phyloP scores from a whole-genome alignment of 2,113 vertebrate species.

The Tachysurus vachellii region DNA sequence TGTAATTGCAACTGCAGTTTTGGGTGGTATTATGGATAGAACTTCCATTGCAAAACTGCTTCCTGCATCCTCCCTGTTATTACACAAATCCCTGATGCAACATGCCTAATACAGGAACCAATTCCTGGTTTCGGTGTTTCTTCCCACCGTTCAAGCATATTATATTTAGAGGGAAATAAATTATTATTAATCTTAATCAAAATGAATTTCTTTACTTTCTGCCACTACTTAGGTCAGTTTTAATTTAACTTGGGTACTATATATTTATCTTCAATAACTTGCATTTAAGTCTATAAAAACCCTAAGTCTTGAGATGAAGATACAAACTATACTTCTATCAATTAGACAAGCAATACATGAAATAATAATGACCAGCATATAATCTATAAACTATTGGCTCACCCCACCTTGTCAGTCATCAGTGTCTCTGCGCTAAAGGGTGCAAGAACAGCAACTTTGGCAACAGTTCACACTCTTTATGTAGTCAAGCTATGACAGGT shows the following conservation, averaged over 20 bases:
- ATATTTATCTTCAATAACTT: neutral
- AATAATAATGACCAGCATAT: slow-evolving; percentile 25
- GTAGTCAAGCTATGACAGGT: slow-evolving; percentile 26
- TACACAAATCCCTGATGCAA: slow-evolving; percentile 34
- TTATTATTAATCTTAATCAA: slow-evolving; percentile 21
- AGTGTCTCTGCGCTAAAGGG: neutral
- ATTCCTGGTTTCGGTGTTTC: slow-evolving; percentile 7
- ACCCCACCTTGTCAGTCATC: neutral
- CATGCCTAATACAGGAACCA: slow-evolving; percentile 20
- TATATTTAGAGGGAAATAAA: neutral
- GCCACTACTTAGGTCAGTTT: slow-evolving; percentile 5
- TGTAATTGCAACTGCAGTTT: slow-evolving; percentile 2
- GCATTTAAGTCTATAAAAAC: neutral
- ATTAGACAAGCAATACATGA: neutral
- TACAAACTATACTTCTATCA: neutral
- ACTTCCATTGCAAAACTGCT: neutral
- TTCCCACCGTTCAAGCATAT: slow-evolving; percentile 14
- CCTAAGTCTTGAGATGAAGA: neutral
- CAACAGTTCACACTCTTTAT: neutral
- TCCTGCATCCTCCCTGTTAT: slow-evolving; percentile 36
- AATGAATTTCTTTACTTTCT: neutral
- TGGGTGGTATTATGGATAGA: slow-evolving; percentile 9
- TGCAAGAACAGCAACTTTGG: slow-evolving; percentile 11
- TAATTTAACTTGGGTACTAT: slow-evolving; percentile 22
- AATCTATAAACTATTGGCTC: neutral